Conservation (phyloP, 2,888 invertebrate genomes). For the Euproctis similis region DNA sequence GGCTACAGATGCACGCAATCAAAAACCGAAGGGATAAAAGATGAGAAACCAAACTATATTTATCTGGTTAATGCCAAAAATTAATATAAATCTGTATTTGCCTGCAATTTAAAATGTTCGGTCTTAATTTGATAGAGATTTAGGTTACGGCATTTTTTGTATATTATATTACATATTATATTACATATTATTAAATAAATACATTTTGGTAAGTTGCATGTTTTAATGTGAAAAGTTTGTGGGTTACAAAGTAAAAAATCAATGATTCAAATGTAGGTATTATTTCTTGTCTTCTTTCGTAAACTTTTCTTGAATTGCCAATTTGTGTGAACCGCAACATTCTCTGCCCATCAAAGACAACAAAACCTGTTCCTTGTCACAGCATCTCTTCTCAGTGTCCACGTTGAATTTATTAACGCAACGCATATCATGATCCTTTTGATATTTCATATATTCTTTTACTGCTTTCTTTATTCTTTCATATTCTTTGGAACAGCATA, state of each 20-base stretch:
- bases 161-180: no score
- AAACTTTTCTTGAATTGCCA: conserved; percentile 54
- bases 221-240: conserved; percentile 20
- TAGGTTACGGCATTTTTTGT: no score
- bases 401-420: conserved; percentile 58
- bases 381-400: conserved; percentile 61
- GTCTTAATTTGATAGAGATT: no score
- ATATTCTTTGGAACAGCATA: conserved; percentile 66
- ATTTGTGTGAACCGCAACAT: conserved; percentile 61
- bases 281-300: conserved; percentile 34
- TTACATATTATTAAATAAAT: no score
- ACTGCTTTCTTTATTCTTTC: conserved; percentile 63
- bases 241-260: conserved; percentile 73
- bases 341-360: conserved; percentile 47
- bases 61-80: no score
- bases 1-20: no score
- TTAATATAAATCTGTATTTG: no score
- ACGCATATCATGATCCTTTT: conserved; percentile 54
- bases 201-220: no score
- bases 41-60: no score
- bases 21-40: no score
- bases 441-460: conserved; percentile 53
- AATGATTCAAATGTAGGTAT: conserved; percentile 24
- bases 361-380: conserved; percentile 58
- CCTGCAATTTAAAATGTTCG: no score